These are phyloP conservation scores for Scylla paramamosain DNA, from an alignment of 1,140 invertebrate species.

Conservation along the genomic window DNA sequence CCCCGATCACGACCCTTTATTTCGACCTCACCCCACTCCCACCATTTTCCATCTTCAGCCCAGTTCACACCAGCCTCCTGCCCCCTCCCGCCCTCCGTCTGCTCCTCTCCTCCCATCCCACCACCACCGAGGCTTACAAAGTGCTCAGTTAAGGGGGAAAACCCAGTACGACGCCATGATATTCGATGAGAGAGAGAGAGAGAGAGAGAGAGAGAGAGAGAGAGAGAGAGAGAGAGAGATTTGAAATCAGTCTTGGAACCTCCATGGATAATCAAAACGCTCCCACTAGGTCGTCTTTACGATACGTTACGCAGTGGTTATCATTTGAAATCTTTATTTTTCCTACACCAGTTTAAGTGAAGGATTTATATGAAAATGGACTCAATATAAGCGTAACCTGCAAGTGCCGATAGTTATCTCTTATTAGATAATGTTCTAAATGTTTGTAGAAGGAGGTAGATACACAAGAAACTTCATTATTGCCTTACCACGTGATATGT, in stretches of 20 bases:
- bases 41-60: neutral
- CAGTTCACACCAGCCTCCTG: neutral
- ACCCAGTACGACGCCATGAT: neutral
- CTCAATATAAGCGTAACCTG: too few relatives aligned
- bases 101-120: neutral
- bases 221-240: neutral
- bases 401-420: too few relatives aligned
- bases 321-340: too few relatives aligned
- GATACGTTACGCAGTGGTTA: too few relatives aligned
- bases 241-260: neutral
- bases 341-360: too few relatives aligned
- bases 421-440: too few relatives aligned
- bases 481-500: too few relatives aligned
- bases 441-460: too few relatives aligned
- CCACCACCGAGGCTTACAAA: neutral
- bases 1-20: neutral
- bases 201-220: slow-evolving; percentile 15
- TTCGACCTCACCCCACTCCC: neutral
- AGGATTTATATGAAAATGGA: too few relatives aligned
- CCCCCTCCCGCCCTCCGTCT: neutral
- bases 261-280: too few relatives aligned
- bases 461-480: too few relatives aligned
- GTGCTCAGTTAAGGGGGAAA: slow-evolving; percentile 6
- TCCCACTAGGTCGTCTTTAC: too few relatives aligned
- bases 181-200: slow-evolving; percentile 13